phyloP scores from a whole-genome alignment of 2,888 invertebrate species.

The Thereva unica region DNA sequence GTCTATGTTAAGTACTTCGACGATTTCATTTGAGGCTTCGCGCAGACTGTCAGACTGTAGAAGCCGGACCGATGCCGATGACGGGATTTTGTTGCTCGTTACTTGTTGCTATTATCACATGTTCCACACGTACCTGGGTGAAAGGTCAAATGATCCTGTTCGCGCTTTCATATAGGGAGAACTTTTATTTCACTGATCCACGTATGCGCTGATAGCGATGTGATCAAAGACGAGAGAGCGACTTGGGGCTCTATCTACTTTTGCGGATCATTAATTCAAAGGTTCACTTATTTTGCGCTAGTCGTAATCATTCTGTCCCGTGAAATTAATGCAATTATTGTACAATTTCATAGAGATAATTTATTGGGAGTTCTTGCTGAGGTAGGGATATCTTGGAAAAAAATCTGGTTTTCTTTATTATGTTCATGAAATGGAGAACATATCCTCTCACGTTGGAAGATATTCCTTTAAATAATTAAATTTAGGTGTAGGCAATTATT shows the following conservation, averaged over 20 bases:
- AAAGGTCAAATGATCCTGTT: constrained; percentile 41
- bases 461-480: too few relatives aligned
- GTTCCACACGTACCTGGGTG: constrained; percentile 38
- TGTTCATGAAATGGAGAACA: too few relatives aligned
- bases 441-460: too few relatives aligned
- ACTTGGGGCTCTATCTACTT: constrained; percentile 5
- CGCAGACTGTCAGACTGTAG: too few relatives aligned
- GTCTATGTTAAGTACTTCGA: constrained; percentile 8
- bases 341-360: neutral
- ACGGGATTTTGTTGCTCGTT: neutral
- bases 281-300: constrained; percentile 3
- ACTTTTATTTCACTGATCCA: constrained; percentile 7
- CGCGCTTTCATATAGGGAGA: constrained; percentile 32
- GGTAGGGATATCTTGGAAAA: too few relatives aligned
- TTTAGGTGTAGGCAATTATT: too few relatives aligned
- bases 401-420: too few relatives aligned
- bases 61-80: neutral
- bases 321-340: constrained; percentile 33
- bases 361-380: too few relatives aligned
- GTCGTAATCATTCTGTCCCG: constrained; percentile 1
- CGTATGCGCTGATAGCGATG: constrained; percentile 11
- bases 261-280: constrained; percentile 15
- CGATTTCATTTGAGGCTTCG: neutral
- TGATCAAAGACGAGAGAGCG: constrained; percentile 4
- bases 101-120: constrained; percentile 37